Base-by-base conservation (phyloP, 2,797 vertebrate species). In the Acomys russatus region DNA sequence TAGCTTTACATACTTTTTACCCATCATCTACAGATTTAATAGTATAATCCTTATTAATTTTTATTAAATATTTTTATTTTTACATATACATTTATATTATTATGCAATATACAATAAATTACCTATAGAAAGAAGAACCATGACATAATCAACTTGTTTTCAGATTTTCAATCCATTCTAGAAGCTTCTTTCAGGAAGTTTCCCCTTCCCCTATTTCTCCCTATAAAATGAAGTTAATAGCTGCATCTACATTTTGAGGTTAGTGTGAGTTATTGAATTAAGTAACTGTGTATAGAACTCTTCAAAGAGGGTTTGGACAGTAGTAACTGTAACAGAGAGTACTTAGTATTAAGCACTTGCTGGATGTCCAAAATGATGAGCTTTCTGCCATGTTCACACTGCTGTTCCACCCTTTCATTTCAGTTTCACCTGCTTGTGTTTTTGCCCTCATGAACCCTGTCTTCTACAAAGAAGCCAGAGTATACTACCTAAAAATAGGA, bases 1-100 rank as follows among this genome's bases (percentile, higher is more conserved):
- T 22, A 85, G 38, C 66, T 83, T 97, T 92, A 82, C 66, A n/a
- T 87, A 51, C 73, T 9, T 92, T 44, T 92, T 56, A 49, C 28
- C 4, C 14, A 91, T 78, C 2, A 11, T 33, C 3, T 91, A 38
- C 33, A 64, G 44, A 68, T 66, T 79, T 85, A 92, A 92, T n/a
- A 6, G 49, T 80, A 73, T 64, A 77, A 80, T 59, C 2, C 92
- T 77, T 84, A 35, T 77, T 63, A 92, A 44, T 44, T 44, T 44
- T 44, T 44, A 44, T 44, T 44, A 44, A 44, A 4, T 4, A 44
- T 44, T 44, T 44, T 44, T 44, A 44, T 44, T 44, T n/a, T 44
- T 44, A 44, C 44, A 44, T 44, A 3, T 44, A 44, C 44, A 44
- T 4, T 44, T 44, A 44, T 44, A 44, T 44, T 44, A 44, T 44